These are phyloP conservation scores for Eupithecia abbreviata DNA, from an alignment of 2,888 invertebrate genomes.

Conservation along the genomic window DNA sequence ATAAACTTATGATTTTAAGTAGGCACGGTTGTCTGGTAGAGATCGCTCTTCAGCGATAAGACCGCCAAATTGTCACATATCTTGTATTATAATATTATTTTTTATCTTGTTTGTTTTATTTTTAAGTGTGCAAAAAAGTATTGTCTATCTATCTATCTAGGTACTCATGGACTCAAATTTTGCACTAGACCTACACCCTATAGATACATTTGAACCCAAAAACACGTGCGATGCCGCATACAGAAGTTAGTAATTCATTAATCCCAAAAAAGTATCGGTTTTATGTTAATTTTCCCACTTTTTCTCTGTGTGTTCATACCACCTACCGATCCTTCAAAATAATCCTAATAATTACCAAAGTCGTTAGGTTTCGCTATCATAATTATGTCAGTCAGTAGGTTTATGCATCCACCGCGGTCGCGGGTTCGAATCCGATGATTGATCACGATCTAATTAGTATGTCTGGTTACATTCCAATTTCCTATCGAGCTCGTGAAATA, in stretches of 20 bases:
- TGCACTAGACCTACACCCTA: too few relatives aligned
- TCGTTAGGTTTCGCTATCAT: background rate
- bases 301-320: background rate
- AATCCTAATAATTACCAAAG: background rate
- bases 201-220: too few relatives aligned
- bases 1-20: too few relatives aligned
- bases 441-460: conserved; percentile 2
- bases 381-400: background rate
- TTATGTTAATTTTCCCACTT: background rate
- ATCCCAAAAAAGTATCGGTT: background rate
- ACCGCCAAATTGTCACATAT: too few relatives aligned
- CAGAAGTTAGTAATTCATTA: background rate
- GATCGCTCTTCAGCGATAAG: too few relatives aligned
- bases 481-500: conserved; percentile 19
- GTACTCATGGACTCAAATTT: too few relatives aligned
- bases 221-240: too few relatives aligned
- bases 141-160: too few relatives aligned
- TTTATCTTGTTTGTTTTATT: too few relatives aligned
- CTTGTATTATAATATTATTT: too few relatives aligned
- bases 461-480: conserved; percentile 2
- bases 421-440: conserved; percentile 6
- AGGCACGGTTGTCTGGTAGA: too few relatives aligned
- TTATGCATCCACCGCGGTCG: background rate
- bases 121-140: too few relatives aligned
- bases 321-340: background rate